A percentile compares a stretch with the other conserved stretches of the same genome.
phyloP scores from a whole-genome alignment of 30 jellyfish, hydroid and myxozoan species.

The Pseudorhiza aurosa region DNA sequence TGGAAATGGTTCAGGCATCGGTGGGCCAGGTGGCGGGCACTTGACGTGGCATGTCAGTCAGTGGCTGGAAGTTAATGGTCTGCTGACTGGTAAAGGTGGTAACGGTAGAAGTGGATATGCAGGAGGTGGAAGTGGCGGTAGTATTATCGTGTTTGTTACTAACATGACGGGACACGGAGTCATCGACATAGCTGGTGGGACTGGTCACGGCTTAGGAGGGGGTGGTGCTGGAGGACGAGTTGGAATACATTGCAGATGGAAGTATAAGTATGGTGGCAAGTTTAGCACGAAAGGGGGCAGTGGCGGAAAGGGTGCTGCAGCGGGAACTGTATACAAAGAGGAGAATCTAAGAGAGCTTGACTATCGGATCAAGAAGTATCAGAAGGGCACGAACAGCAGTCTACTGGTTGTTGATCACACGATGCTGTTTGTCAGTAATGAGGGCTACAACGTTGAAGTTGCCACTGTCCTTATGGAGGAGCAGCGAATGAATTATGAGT shows the following conservation, averaged over 20 bases:
- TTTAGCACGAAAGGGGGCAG: constrained; percentile 59
- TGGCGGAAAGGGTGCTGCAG: constrained; percentile 60
- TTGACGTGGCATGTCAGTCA: constrained; percentile 61
- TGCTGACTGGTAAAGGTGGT: constrained; percentile 60
- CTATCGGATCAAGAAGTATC: constrained; percentile 52
- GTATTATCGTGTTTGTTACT: constrained; percentile 27
- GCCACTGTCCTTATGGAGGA: constrained; percentile 66
- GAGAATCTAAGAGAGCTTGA: constrained; percentile 57
- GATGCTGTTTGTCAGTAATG: constrained; percentile 60
- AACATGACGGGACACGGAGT: constrained; percentile 75
- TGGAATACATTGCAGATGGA: constrained; percentile 67
- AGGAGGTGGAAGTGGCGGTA: constrained; percentile 78
- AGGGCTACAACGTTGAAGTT: constrained; percentile 51
- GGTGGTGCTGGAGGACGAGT: constrained; percentile 74
- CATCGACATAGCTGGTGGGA: constrained; percentile 59
- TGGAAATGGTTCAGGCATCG: constrained; percentile 49
- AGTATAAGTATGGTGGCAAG: constrained; percentile 46
- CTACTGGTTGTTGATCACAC: constrained; percentile 65
- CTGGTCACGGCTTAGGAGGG: constrained; percentile 50
- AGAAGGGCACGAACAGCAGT: constrained; percentile 43
- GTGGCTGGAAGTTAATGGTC: constrained; percentile 52
- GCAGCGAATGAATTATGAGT: constrained; percentile 32
- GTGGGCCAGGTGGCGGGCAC: constrained; percentile 72
- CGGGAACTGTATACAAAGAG: constrained; percentile 69
- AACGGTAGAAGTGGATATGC: constrained; percentile 60